Base-by-base conservation (phyloP, 1,140 invertebrate species). In the Gonioctena quinquepunctata region DNA sequence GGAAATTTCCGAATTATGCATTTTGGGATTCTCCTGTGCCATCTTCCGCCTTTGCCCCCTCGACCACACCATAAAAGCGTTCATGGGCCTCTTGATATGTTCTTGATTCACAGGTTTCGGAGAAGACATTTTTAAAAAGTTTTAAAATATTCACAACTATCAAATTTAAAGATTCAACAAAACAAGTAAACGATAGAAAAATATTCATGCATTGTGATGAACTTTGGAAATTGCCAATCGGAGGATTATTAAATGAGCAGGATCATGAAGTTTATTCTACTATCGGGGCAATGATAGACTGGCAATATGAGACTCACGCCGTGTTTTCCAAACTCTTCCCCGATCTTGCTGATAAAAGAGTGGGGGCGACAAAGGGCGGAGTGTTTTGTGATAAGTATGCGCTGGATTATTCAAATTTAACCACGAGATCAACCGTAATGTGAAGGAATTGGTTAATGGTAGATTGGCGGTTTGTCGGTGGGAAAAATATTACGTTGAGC, bases 21-120 rank as follows among this genome's bases (percentile, higher is more conserved):
- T 98, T 85, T 98, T 98, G 1, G 96, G 96, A 85, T 99, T 98
- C 79, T 99, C 96, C 81, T 97, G 94, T 2, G 97, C 96, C 94
- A 99, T 99, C 87, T 98, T 96, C 70, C 94, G 86, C 68, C 95
- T 83, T 79, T 96, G 94, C 23, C 93, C 93, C 52, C 94, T 84
- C 1, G 94, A 96, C 94, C 94, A 96, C 19, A 96, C 94, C 94
- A 96, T 96, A 81, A 96, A 96, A 2, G 94, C 94, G 82, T 96
- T 96, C 94, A 96, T 96, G 5, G 94, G 94, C 73, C 94, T 85
- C 82, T 95, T 95, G 72, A 96, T 94, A 77, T 95, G 93, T 80
- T 93, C 92, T 78, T 88, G 77, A 22, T 71, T 72, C 25, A 75
- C 66, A 16, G 80, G 79, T 69, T 83, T 82, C 22, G 81, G 79